Evolutionary conservation across 2,113 vertebrate genomes (phyloP).

Genomic region (Gallinago undulata): DNA sequence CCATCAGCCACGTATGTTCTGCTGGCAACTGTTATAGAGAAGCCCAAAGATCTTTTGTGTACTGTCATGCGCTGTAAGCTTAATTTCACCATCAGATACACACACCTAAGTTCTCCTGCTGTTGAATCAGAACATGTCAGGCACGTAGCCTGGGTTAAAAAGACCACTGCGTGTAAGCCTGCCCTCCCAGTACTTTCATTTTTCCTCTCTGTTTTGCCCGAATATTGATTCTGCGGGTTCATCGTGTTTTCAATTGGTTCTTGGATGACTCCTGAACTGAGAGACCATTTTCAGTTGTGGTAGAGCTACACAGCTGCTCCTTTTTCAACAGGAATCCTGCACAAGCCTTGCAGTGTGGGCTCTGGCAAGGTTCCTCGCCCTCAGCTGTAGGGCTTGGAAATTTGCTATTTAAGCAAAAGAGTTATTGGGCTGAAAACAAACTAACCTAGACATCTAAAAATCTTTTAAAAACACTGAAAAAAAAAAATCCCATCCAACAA

Average conservation of each 20-base stretch:
- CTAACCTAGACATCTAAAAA: neutral
- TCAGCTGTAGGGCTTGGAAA: constrained; percentile 32
- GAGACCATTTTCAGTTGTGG: constrained; percentile 1
- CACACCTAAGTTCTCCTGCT: neutral
- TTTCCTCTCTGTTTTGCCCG: neutral
- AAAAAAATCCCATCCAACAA: neutral
- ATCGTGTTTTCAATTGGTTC: neutral
- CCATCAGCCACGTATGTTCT: neutral
- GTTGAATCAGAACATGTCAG: neutral
- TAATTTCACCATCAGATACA: neutral
- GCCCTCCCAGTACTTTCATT: neutral
- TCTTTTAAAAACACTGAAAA: neutral
- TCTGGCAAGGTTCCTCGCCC: constrained; percentile 24
- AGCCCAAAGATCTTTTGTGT: neutral
- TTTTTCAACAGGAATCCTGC: neutral
- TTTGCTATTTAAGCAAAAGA: constrained; percentile 36
- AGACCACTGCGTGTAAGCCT: neutral
- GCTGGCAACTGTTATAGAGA: neutral
- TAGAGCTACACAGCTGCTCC: constrained; percentile 51
- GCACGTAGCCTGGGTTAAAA: neutral
- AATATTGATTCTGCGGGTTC: neutral
- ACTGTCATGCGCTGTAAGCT: neutral
- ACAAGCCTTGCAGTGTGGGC: neutral
- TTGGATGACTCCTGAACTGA: constrained; percentile 51
- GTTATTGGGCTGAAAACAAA: neutral